These are phyloP conservation scores for Trichechus manatus DNA, from an alignment of 2,113 vertebrate species.

Conservation along the genomic window DNA sequence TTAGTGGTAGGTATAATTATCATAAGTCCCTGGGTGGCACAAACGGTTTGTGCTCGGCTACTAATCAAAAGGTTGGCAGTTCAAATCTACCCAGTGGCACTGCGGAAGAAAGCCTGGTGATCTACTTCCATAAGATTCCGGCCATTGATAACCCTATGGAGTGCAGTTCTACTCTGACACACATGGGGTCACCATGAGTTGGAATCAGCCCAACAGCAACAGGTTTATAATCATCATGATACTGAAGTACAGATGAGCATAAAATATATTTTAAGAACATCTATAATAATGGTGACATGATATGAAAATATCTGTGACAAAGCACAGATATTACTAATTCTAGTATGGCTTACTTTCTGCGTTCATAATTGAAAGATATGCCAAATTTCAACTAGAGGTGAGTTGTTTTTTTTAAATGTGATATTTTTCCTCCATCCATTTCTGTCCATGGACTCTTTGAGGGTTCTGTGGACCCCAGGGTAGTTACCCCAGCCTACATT, in stretches of 20 bases:
- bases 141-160: neutral
- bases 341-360: neutral
- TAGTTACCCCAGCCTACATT: neutral
- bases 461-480: neutral
- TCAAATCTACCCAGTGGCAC: neutral
- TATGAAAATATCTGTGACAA: conserved; percentile 9
- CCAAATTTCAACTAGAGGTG: neutral
- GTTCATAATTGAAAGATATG: neutral
- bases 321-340: conserved; percentile 4
- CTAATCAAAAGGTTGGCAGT: neutral
- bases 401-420: neutral
- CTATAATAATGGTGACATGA: neutral
- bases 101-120: neutral
- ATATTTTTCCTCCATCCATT: neutral
- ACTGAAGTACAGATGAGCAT: neutral
- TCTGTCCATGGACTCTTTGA: neutral
- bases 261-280: conserved; percentile 28
- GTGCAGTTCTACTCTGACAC: neutral
- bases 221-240: neutral
- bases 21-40: neutral
- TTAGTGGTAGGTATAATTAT: conserved; percentile 9
- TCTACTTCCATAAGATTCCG: neutral
- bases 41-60: neutral
- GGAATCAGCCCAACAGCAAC: too few species aligned
- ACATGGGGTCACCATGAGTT: neutral